Evolutionary conservation across 2,113 vertebrate genomes (phyloP), one percentile per base, ranked within the genome.

Genomic region (Eclectus roratus): DNA sequence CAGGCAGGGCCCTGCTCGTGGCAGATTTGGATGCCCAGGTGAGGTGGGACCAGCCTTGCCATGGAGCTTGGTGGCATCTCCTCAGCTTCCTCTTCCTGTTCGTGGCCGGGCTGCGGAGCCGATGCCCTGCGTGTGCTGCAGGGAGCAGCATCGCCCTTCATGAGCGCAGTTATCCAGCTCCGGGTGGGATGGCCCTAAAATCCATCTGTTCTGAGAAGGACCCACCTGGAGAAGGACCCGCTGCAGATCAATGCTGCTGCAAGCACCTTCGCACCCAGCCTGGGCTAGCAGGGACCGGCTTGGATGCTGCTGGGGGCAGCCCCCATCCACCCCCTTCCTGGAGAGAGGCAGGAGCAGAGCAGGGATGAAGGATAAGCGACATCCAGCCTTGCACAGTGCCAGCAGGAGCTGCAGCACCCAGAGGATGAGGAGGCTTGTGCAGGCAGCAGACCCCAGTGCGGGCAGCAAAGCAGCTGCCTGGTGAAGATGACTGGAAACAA

Each of bases 401-500:
- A 1, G 69, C 44, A 24, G 93, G 66, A 95, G 80, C 74, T 55
- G 61, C 33, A 11, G 61, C 23, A 55, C 73, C 49, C 1, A 1
- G 76, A 27, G 50, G 63, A 29, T 1, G 31, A 78, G n/a, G 55
- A 83, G 35, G 46, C 53, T 86, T 4, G 39, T 1, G 5, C 6
- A 3, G 41, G 73, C 44, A 50, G 74, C 91, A 72, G 9, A 27
- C 8, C 47, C 61, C 73, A 60, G 44, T 24, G 31, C 0, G 0
- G 44, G 35, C 71, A 55, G 71, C 66, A 41, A 10, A 74, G 79
- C 53, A 43, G 41, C 69, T 19, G 35, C 79, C 61, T 5, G 74
- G 86, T 0, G 1, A 72, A 56, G 46, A 56, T 0, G 1, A 20
- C 5, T 0, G 1, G 72, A 39, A 91, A 2, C 58, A 18, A 37